Evolutionary conservation across 2,888 invertebrate species (phyloP), one percentile per base, ranked within the genome.

Genomic region (Sylvicola fuscatus): DNA sequence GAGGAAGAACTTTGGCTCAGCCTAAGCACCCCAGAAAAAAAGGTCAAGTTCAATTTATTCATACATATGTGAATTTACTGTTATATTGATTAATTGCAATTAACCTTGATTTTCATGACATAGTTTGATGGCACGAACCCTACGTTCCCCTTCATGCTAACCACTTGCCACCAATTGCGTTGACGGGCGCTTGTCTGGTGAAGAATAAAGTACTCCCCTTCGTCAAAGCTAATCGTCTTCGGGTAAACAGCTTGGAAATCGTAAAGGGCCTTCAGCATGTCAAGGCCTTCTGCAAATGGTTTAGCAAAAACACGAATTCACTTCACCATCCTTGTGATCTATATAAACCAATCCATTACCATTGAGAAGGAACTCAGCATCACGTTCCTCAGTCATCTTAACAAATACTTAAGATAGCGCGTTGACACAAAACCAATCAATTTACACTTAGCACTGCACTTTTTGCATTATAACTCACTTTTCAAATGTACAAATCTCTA

Each of bases 71-170:
- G n/a, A 12, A 17, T 32, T 15, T 34, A 28, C 17, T 30, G 3
- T 26, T 33, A 31, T 39, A 14, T 29, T 32, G 31, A 46, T 59
- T 52, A 21, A 21, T 21, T 6, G 21, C 21, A 21, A 13, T 29
- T 29, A 13, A 82, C 83, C 65, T 79, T 77, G 47, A 80, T 68
- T 47, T 70, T 67, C 47, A 75, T 72, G 38, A 84, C 82, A 60
- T 84, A 84, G 66, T 84, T 84, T 35, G 82, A 83, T 40, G 84
- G 84, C 44, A 84, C 81, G 50, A 81, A 84, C 35, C 84, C 84
- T 44, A 82, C 69, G 55, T 80, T 76, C 46, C 82, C 84, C 52
- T 70, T 72, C 53, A 68, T 72, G 60, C 81, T 82, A 45, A 83
- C 74, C 34, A 84, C 83, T 64, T 81, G 80, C 83, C 82, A 84